Percentiles rank a stretch among this genome's conserved stretches.
These are phyloP conservation scores for Enteromius fasciolatus DNA, from an alignment of 2,797 vertebrate species.

Conservation along the genomic window DNA sequence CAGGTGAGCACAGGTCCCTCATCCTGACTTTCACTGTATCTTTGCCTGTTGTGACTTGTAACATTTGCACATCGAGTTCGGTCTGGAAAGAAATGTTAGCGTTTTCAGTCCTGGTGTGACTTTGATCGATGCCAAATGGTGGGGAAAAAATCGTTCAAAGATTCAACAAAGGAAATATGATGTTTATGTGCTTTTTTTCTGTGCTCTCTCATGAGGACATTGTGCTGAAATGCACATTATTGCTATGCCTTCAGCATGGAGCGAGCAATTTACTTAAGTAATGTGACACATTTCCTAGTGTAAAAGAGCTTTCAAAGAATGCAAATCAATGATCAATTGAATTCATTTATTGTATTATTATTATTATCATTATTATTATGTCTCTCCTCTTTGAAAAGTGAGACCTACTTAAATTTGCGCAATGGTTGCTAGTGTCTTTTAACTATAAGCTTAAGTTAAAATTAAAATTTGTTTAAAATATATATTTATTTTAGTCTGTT, in stretches of 20 bases:
- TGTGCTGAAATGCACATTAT: not conserved
- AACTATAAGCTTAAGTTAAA: not conserved
- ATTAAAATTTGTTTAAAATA: no score
- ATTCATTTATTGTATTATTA: not conserved
- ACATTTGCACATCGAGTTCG: slow-evolving; percentile 52
- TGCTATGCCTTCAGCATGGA: not conserved
- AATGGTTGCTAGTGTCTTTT: not conserved
- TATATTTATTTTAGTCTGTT: no score
- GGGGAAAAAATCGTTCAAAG: slow-evolving; percentile 47
- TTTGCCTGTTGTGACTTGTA: slow-evolving; percentile 33
- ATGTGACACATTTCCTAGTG: not conserved
- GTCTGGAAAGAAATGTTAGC: slow-evolving; percentile 26
- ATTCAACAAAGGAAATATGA: slow-evolving; percentile 51
- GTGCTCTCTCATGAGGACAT: not conserved
- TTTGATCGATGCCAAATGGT: slow-evolving; percentile 53
- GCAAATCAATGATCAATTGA: not conserved
- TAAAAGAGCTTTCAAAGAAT: not conserved
- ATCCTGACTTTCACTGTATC: slow-evolving; percentile 1
- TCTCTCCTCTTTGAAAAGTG: not conserved
- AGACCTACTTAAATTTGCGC: not conserved
- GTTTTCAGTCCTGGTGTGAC: slow-evolving; percentile 39
- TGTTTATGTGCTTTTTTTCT: slow-evolving; percentile 32
- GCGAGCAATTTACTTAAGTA: not conserved
- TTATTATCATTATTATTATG: not conserved
- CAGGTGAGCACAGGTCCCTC: slow-evolving; percentile 5